Evolutionary conservation across 2,888 invertebrate species (phyloP).

Genomic region (Netelia inedita): DNA sequence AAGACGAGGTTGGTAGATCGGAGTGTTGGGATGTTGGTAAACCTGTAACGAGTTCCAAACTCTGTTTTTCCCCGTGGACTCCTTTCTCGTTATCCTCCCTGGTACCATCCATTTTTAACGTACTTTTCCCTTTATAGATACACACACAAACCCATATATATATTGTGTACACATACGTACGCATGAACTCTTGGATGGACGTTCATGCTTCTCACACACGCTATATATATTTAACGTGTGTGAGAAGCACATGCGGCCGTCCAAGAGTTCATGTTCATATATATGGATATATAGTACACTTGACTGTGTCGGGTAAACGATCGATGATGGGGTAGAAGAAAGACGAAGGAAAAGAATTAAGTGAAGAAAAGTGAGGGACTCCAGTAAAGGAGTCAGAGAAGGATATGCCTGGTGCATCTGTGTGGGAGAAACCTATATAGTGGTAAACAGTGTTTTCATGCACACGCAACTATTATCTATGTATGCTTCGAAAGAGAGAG

Average conservation of each 20-base stretch:
- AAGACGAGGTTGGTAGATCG: slow-evolving; percentile 9
- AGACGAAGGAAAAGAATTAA: slow-evolving; percentile 18
- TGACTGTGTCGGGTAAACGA: slow-evolving; percentile 39
- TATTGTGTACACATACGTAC: neutral
- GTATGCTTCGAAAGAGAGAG: slow-evolving; percentile 17
- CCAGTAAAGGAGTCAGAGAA: slow-evolving; percentile 1
- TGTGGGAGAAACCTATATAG: slow-evolving; percentile 37
- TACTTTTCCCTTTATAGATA: slow-evolving; percentile 47
- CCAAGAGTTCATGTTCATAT: neutral
- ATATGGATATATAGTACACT: neutral
- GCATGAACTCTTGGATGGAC: slow-evolving; percentile 14
- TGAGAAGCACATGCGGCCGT: neutral
- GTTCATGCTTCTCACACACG: slow-evolving; percentile 8
- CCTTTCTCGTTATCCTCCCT: slow-evolving; percentile 71
- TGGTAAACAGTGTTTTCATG: slow-evolving; percentile 58
- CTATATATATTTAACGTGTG: neutral
- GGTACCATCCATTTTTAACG: slow-evolving; percentile 65
- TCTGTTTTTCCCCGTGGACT: slow-evolving; percentile 70
- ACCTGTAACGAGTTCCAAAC: slow-evolving; percentile 72
- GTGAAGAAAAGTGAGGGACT: slow-evolving; percentile 28
- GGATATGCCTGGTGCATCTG: neutral
- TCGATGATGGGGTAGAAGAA: slow-evolving; percentile 51
- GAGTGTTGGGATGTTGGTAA: slow-evolving; percentile 15
- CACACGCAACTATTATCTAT: slow-evolving; percentile 45
- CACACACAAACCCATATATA: slow-evolving; percentile 12